These are phyloP conservation scores for Chrysaora quinquecirrha DNA, from an alignment of 30 jellyfish, hydroid and myxozoan species.

Conservation along the genomic window DNA sequence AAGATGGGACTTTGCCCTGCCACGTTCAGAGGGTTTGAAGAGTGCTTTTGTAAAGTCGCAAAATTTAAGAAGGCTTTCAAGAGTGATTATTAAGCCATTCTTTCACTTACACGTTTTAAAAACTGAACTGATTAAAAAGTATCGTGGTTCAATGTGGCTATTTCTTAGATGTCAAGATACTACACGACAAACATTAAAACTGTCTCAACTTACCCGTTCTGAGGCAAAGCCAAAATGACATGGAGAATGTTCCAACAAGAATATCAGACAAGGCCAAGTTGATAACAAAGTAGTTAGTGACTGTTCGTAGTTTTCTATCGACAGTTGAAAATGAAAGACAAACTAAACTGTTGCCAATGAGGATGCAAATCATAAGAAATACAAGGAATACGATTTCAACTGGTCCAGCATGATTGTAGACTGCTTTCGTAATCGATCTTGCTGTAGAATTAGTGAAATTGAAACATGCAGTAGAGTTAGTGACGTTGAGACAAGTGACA, in stretches of 20 bases:
- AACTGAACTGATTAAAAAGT: no score
- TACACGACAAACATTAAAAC: no score
- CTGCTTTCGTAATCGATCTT: background rate
- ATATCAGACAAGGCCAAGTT: slow-evolving; percentile 70
- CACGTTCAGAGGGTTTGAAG: no score
- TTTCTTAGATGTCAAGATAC: no score
- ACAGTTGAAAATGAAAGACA: slow-evolving; percentile 65
- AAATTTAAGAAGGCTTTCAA: no score
- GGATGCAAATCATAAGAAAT: slow-evolving; percentile 48
- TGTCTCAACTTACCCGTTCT: slow-evolving; percentile 43
- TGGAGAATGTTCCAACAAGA: slow-evolving; percentile 63
- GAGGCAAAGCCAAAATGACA: slow-evolving; percentile 64
- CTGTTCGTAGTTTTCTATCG: slow-evolving; percentile 52
- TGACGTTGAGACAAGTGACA: no score
- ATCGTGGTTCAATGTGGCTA: no score
- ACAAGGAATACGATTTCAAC: slow-evolving; percentile 49
- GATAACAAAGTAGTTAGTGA: slow-evolving; percentile 66
- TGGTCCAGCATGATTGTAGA: slow-evolving; percentile 34
- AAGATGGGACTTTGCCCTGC: no score
- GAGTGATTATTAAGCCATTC: no score
- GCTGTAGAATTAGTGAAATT: background rate
- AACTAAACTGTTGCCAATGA: slow-evolving; percentile 62
- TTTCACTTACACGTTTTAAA: no score
- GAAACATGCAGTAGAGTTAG: no score
- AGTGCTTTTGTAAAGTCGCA: no score